These are phyloP conservation scores for Druon quercuslanigerum DNA, from an alignment of 1,140 invertebrate genomes.

Conservation along the genomic window DNA sequence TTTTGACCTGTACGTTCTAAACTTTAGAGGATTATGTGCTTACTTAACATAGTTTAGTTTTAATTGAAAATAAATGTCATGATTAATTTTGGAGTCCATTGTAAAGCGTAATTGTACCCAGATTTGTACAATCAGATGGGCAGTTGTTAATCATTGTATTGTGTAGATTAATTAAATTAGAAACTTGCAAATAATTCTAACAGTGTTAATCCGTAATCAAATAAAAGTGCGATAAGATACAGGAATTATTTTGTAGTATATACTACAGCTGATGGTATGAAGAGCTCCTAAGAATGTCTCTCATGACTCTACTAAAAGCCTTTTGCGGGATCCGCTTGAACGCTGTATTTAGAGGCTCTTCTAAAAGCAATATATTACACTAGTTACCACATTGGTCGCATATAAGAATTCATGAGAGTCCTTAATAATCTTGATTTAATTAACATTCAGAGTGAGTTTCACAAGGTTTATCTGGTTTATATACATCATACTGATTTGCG, in stretches of 20 bases:
- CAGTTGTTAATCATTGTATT: too few relatives aligned
- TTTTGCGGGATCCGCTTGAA: slow-evolving; percentile 17
- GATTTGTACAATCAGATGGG: too few relatives aligned
- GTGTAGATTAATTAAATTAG: not conserved
- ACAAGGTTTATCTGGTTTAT: not conserved
- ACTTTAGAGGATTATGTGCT: slow-evolving; percentile 24
- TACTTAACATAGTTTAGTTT: slow-evolving; percentile 24
- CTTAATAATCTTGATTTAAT: not conserved
- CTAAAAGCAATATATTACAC: slow-evolving; percentile 26
- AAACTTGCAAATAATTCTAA: not conserved
- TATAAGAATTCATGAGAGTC: slow-evolving; percentile 4
- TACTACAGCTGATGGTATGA: not conserved
- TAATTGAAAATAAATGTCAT: slow-evolving; percentile 19
- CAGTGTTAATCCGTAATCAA: not conserved
- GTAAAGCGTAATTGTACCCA: too few relatives aligned
- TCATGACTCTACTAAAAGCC: slow-evolving; percentile 20
- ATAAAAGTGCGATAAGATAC: not conserved
- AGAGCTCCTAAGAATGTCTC: slow-evolving; percentile 20
- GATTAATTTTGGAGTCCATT: too few relatives aligned
- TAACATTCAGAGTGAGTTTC: not conserved
- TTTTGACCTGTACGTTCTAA: slow-evolving; percentile 36
- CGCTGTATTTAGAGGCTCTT: slow-evolving; percentile 11
- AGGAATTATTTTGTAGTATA: not conserved
- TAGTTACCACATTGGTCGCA: not conserved
- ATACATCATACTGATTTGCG: too few relatives aligned